phyloP scores from a whole-genome alignment of 2,888 invertebrate genomes.

The Cataglyphis altisquamis region DNA sequence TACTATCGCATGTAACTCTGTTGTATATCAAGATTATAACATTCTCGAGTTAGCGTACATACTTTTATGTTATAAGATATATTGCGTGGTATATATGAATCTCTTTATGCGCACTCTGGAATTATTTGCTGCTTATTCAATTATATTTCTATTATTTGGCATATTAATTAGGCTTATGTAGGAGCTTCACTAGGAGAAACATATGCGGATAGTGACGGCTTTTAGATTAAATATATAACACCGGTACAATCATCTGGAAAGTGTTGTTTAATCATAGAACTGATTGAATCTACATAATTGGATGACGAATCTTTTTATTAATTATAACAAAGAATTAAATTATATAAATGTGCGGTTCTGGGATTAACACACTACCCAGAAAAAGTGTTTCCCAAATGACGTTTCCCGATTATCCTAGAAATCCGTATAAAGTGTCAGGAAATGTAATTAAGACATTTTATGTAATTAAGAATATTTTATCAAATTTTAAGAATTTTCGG shows the following conservation, averaged over 20 bases:
- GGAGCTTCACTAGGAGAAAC: slow-evolving; percentile 20
- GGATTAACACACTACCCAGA: neutral
- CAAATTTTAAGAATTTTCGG: neutral
- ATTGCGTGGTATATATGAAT: slow-evolving; percentile 15
- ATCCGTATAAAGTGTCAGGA: neutral
- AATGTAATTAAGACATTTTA: neutral
- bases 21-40: neutral
- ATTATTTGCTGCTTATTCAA: slow-evolving; percentile 34
- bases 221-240: slow-evolving; percentile 38
- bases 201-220: slow-evolving; percentile 32
- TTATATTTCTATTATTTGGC: neutral
- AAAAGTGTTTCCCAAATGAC: slow-evolving; percentile 32
- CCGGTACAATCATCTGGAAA: slow-evolving; percentile 6
- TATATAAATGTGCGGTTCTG: neutral
- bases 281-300: slow-evolving; percentile 18
- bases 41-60: neutral
- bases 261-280: neutral
- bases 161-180: slow-evolving; percentile 26
- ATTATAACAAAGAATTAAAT: slow-evolving; percentile 19
- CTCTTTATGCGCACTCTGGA: neutral
- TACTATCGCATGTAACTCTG: neutral
- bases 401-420: neutral
- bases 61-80: neutral
- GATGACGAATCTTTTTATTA: neutral
- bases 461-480: neutral